Percentiles rank a stretch among this genome's conserved stretches.
These are phyloP conservation scores for Caenorhabditis zanzibari DNA, from an alignment of 2,888 invertebrate genomes.

Conservation along the genomic window DNA sequence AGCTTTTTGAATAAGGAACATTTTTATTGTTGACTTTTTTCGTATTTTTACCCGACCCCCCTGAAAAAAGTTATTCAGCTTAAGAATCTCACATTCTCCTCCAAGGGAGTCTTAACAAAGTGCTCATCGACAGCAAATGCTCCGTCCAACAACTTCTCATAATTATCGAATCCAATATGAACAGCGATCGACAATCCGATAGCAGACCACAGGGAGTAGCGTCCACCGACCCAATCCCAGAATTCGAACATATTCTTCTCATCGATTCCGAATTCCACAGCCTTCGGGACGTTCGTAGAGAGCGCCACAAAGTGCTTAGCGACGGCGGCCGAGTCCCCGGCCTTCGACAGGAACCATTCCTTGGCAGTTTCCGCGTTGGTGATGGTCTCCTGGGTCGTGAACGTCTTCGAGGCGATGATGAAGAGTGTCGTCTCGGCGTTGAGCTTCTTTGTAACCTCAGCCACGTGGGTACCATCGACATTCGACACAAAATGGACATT, in stretches of 20 bases:
- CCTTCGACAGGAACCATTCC: slow-evolving; percentile 91
- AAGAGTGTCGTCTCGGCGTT: slow-evolving; percentile 96
- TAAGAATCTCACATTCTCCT: slow-evolving; percentile 91
- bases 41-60: no score
- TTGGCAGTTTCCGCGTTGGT: slow-evolving; percentile 99
- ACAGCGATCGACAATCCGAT: slow-evolving; percentile 97
- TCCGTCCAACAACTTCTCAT: slow-evolving; percentile 93
- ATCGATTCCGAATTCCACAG: slow-evolving; percentile 98
- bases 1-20: no score
- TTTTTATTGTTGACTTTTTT: no score
- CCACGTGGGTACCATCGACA: slow-evolving; percentile 98
- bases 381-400: slow-evolving; percentile 98
- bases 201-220: slow-evolving; percentile 98
- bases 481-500: slow-evolving; percentile 97
- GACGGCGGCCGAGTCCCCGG: slow-evolving; percentile 85
- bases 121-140: slow-evolving; percentile 96
- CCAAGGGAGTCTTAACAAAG: slow-evolving; percentile 91
- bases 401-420: slow-evolving; percentile 99
- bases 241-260: slow-evolving; percentile 99
- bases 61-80: no score
- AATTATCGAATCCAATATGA: slow-evolving; percentile 94
- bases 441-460: slow-evolving; percentile 93
- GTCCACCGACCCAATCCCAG: slow-evolving; percentile 99
- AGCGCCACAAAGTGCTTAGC: slow-evolving; percentile 98
- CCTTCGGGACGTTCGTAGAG: slow-evolving; percentile 94